Evolutionary conservation across 2,888 invertebrate genomes (phyloP), one percentile per base, ranked within the genome.

Genomic region (Tenthredo notha): DNA sequence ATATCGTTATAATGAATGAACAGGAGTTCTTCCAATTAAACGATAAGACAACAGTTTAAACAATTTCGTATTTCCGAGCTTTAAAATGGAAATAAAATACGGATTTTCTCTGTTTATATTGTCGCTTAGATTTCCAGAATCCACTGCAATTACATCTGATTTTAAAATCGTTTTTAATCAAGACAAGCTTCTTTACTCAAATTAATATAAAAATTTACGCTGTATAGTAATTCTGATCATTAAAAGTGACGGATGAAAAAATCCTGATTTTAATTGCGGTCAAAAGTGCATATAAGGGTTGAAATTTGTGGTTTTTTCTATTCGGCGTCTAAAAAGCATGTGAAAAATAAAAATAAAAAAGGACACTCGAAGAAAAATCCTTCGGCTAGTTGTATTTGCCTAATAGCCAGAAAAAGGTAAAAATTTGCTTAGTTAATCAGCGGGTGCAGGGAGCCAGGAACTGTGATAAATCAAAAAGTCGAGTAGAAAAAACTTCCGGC

Each of bases 351-450:
- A 65, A 29, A 65, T 3, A 0, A n/a, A n/a, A n/a, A n/a, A n/a
- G n/a, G 72, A 50, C 3, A 50, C 7, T 54, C 50, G 12, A 50
- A 29, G 50, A 18, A 54, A 18, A 77, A 54, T 77, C 1, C 33
- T 50, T 50, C 29, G 29, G 6, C 77, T 2, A 25, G 21, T 1
- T 40, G 9, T 21, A 61, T 78, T 58, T 78, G 40, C 78, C 21
- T 58, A 58, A 58, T 58, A 58, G 40, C 37, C 18, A 47, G 1
- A 21, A 78, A 40, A 61, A n/a, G 33, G 58, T 29, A 37, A 50
- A 50, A 58, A 78, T 78, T 78, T 78, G 58, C 54, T 61, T 25
- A 80, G 80, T 21, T 80, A 80, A 61, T 80, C 61, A 80, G 80
- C 37, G 58, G 9, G n/a, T 78, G 47, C 25, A 21, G 21, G 4